phyloP scores from a whole-genome alignment of 1,140 invertebrate genomes.

The Meloidogyne chitwoodi region DNA sequence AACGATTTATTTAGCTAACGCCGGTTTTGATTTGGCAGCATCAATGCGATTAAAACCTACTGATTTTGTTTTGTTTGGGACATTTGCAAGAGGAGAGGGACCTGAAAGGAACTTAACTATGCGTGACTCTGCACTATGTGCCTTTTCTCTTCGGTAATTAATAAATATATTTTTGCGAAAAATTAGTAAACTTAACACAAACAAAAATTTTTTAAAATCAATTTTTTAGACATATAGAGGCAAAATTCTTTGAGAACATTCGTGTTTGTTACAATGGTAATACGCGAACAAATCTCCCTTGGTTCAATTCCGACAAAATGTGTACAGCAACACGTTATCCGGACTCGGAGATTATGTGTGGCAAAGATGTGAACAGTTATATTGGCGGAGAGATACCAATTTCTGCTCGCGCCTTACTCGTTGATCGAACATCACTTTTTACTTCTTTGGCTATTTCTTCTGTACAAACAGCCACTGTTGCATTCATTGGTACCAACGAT shows the following conservation, averaged over 20 bases:
- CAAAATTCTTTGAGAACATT: slow-evolving; percentile 54
- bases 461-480: slow-evolving; percentile 49
- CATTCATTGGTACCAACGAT: slow-evolving; percentile 54
- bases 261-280: slow-evolving; percentile 53
- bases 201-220: too few species aligned
- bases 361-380: slow-evolving; percentile 53
- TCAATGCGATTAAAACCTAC: slow-evolving; percentile 42
- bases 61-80: slow-evolving; percentile 45
- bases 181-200: too few species aligned
- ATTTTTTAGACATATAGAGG: slow-evolving; percentile 38
- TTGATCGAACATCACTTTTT: slow-evolving; percentile 39
- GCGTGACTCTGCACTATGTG: slow-evolving; percentile 53
- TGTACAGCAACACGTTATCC: slow-evolving; percentile 47
- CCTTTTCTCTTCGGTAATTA: slow-evolving; percentile 28
- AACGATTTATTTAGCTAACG: slow-evolving; percentile 3
- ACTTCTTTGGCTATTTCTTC: slow-evolving; percentile 45
- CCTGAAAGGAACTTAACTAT: slow-evolving; percentile 34
- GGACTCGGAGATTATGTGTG: slow-evolving; percentile 45
- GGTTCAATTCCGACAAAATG: slow-evolving; percentile 55
- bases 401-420: slow-evolving; percentile 27
- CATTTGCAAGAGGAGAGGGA: slow-evolving; percentile 43
- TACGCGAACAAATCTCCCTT: slow-evolving; percentile 51
- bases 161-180: too few species aligned
- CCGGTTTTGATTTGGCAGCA: slow-evolving; percentile 41
- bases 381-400: slow-evolving; percentile 56